Evolutionary conservation across 2,888 invertebrate species (phyloP).

Genomic region (Drosophila algonquin): DNA sequence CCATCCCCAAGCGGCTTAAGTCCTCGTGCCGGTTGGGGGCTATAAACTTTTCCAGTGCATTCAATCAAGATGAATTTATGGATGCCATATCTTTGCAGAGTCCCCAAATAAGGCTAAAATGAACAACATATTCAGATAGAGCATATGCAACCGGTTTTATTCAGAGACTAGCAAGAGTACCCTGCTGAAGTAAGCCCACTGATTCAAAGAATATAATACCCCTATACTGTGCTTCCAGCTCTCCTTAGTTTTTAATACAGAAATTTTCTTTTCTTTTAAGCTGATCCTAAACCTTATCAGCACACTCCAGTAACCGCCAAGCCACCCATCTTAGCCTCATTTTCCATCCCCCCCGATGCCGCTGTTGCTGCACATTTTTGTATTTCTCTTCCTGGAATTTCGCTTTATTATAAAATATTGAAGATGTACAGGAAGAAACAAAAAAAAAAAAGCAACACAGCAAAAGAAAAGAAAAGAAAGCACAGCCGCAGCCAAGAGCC

Average conservation of each 20-base stretch:
- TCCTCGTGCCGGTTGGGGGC: neutral
- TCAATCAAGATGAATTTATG: conserved; percentile 11
- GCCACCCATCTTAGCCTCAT: conserved; percentile 12
- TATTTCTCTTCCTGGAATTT: conserved; percentile 48
- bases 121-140: neutral
- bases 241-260: conserved; percentile 11
- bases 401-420: conserved; percentile 60
- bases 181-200: conserved; percentile 4
- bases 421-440: conserved; percentile 43
- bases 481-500: conserved; percentile 5
- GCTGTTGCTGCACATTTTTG: conserved; percentile 42
- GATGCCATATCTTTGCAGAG: neutral
- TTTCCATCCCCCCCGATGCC: neutral
- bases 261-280: conserved; percentile 50
- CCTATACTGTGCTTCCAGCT: neutral
- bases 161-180: neutral
- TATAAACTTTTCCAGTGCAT: conserved; percentile 15
- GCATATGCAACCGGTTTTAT: neutral
- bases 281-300: conserved; percentile 54
- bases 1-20: neutral
- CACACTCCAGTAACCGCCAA: conserved; percentile 53
- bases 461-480: conserved; percentile 24
- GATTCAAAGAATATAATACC: conserved; percentile 30
- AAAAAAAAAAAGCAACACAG: conserved; percentile 13
- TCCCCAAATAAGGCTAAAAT: no score